These are phyloP conservation scores for Muscicapa striata DNA, from an alignment of 2,797 vertebrate species.

Conservation along the genomic window DNA sequence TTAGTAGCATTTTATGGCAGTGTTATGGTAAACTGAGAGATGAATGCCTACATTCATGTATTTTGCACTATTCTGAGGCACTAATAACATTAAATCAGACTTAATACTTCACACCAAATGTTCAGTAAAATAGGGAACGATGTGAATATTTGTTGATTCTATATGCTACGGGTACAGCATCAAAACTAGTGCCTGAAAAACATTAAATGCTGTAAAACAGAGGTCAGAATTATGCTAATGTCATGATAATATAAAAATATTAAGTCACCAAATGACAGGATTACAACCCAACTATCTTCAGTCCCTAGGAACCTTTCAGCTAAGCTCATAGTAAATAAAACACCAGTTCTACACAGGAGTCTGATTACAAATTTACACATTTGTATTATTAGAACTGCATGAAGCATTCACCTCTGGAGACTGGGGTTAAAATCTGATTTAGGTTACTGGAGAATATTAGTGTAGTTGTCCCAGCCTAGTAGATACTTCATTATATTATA, in stretches of 20 bases:
- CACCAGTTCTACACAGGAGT: slow-evolving; percentile 51
- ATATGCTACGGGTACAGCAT: slow-evolving; percentile 2
- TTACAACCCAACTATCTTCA: slow-evolving; percentile 72
- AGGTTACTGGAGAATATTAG: slow-evolving; percentile 39
- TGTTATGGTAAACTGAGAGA: slow-evolving; percentile 78
- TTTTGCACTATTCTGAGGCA: slow-evolving; percentile 73
- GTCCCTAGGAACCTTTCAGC: slow-evolving; percentile 66
- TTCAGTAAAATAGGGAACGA: slow-evolving; percentile 71
- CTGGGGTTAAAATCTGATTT: slow-evolving; percentile 74
- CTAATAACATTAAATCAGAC: slow-evolving; percentile 81
- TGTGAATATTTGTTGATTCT: slow-evolving; percentile 76
- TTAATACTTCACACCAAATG: slow-evolving; percentile 79
- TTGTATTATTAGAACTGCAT: slow-evolving; percentile 73
- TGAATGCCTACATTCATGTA: slow-evolving; percentile 75
- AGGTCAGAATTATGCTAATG: slow-evolving; percentile 79
- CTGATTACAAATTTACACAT: slow-evolving; percentile 77
- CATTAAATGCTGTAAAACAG: slow-evolving; percentile 75
- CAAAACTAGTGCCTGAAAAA: slow-evolving; percentile 71
- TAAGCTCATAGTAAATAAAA: slow-evolving; percentile 75
- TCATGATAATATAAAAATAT: slow-evolving; percentile 78
- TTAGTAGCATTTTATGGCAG: slow-evolving; percentile 74
- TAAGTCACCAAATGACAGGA: slow-evolving; percentile 80
- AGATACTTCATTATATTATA: not conserved
- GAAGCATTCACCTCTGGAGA: slow-evolving; percentile 61
- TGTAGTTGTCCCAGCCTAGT: not conserved